Conservation (phyloP, 2,797 vertebrate genomes). For the Parauchenoglanis ngamensis region DNA sequence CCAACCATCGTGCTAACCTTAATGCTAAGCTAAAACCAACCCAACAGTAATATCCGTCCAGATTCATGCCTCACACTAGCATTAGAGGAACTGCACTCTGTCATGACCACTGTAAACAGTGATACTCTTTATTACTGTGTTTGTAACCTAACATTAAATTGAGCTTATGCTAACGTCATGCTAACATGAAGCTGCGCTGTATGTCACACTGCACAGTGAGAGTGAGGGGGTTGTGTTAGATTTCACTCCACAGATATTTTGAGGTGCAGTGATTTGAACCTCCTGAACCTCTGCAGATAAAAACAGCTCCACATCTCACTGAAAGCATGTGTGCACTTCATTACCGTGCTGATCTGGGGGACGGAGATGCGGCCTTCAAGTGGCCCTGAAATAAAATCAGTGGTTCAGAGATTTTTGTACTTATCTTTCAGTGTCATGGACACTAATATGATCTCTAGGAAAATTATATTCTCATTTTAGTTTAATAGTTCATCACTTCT, state of each 20-base stretch:
- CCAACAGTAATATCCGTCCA: neutral
- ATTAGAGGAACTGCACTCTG: neutral
- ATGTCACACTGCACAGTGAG: neutral
- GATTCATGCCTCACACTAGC: neutral
- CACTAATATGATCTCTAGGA: neutral
- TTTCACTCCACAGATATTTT: constrained; percentile 25
- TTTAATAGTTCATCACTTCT: neutral
- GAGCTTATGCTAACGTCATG: neutral
- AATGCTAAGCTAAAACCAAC: neutral
- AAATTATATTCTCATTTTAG: neutral
- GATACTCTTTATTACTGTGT: neutral
- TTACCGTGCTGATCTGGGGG: neutral
- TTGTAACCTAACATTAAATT: neutral
- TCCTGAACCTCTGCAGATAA: neutral
- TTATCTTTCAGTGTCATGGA: neutral
- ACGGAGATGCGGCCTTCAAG: too few relatives aligned
- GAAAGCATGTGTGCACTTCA: neutral
- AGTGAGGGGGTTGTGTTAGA: neutral
- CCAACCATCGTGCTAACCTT: neutral
- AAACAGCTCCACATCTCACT: constrained; percentile 5
- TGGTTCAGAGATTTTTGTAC: neutral
- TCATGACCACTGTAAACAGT: neutral
- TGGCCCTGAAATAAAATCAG: neutral
- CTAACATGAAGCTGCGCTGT: neutral
- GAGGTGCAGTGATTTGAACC: constrained; percentile 5